Evolutionary conservation across 2,113 vertebrate genomes (phyloP), one percentile per base, ranked within the genome.

Genomic region (Lethenteron camtschaticum): DNA sequence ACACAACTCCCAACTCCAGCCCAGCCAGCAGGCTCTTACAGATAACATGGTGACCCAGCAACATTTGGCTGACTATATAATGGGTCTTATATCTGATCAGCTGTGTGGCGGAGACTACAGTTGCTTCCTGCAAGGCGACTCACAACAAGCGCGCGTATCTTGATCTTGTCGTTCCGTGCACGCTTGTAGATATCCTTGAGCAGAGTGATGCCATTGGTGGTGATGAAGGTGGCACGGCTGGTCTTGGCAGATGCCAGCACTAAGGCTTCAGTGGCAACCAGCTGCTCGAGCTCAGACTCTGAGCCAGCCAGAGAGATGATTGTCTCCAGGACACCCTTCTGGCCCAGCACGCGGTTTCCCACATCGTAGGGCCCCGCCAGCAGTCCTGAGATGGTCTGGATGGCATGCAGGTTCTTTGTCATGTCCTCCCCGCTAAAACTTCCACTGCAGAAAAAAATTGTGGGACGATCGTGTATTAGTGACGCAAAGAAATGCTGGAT

Each of bases 131-230:
- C 10, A 69, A 16, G 69, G 3, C 4, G 59, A 77, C 87, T 85
- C 76, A 99, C 92, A 85, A 97, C 92, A 72, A 99, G 80, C 0
- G 92, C 82, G 41, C 90, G 84, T 57, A 99, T 97, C 79, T 99
- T 99, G 77, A 99, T 99, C 79, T 82, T 97, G 76, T 97, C 92
- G 0, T 94, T 96, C 74, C 86, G 86, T 73, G 92, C 95, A 76
- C 87, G 92, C 83, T 99, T 99, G 79, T 99, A 99, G 76, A 96
- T 87, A 56, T 94, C 84, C 74, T 99, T 99, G 71, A 99, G 85
- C 72, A 99, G 78, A 0, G 85, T 75, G 69, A 96, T 84, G 0
- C 92, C 92, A 0, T 96, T 99, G 75, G 86, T 86, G 76, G 95
- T 94, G 77, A 97, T 90, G 80, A 99, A 99, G 13, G 85, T 85